phyloP scores from a whole-genome alignment of 2,888 invertebrate species.

The Erebia ligea region DNA sequence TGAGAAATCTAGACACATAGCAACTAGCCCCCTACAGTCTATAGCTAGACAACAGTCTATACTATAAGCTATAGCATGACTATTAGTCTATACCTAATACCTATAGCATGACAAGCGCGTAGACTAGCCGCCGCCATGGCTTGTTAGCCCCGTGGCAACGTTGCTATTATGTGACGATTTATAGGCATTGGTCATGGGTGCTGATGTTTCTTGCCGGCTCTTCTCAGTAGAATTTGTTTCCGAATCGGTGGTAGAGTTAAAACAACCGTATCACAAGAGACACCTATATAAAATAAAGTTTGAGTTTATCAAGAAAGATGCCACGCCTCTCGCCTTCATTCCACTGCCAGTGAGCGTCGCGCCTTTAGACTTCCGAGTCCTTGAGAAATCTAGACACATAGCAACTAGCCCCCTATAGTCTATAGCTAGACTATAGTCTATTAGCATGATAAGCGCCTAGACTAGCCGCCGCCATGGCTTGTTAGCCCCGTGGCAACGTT shows the following conservation, averaged over 20 bases:
- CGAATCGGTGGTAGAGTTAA: neutral
- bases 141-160: conserved; percentile 22
- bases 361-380: conserved; percentile 3
- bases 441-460: conserved; percentile 33
- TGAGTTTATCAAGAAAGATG: too few relatives aligned
- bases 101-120: conserved; percentile 31
- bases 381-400: neutral
- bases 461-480: conserved; percentile 29
- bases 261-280: neutral
- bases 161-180: conserved; percentile 25
- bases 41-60: conserved; percentile 18
- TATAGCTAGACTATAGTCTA: conserved; percentile 14
- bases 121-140: conserved; percentile 30
- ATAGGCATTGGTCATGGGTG: conserved; percentile 27
- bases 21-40: conserved; percentile 3
- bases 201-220: neutral
- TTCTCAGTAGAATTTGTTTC: too few relatives aligned
- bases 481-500: conserved; percentile 23
- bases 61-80: too few relatives aligned
- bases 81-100: too few relatives aligned
- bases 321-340: too few relatives aligned
- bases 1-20: neutral
- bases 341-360: too few relatives aligned
- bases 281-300: too few relatives aligned
- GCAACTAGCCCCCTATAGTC: conserved; percentile 3